Evolutionary conservation across 2,113 vertebrate genomes (phyloP).

Genomic region (Saimiri boliviensis): DNA sequence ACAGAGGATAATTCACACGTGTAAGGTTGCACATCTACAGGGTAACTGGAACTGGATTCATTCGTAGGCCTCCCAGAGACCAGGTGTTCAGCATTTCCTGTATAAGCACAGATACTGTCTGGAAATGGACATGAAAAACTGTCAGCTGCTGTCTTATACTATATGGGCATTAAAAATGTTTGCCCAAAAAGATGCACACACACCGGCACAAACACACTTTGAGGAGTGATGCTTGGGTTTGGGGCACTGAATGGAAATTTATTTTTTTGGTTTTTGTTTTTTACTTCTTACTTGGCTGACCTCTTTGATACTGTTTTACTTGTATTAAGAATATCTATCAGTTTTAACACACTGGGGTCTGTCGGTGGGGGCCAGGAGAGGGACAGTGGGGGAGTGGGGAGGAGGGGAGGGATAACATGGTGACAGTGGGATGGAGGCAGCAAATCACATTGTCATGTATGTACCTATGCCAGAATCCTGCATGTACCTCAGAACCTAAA

Average conservation of each 20-base stretch:
- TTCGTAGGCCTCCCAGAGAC: accelerated
- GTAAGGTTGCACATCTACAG: neutral
- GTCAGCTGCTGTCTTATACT: no score
- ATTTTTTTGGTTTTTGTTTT: no score
- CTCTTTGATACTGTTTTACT: neutral
- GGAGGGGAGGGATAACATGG: no score
- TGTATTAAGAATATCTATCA: neutral
- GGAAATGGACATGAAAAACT: neutral
- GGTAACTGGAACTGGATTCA: accelerated
- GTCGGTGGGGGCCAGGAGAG: no score
- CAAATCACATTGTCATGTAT: no score
- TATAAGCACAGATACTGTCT: neutral
- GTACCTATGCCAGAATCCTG: no score
- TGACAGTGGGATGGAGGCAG: no score
- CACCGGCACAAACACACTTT: neutral
- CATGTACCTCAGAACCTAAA: no score
- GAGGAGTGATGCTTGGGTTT: no score
- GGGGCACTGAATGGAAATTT: neutral
- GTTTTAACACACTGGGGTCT: neutral
- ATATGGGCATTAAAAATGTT: accelerated
- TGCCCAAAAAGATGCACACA: neutral
- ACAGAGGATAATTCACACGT: neutral
- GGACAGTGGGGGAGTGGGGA: no score
- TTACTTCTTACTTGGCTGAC: neutral
- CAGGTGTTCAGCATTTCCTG: neutral